Evolutionary conservation across 2,113 vertebrate species (phyloP).

Genomic region (Xiphophorus couchianus): DNA sequence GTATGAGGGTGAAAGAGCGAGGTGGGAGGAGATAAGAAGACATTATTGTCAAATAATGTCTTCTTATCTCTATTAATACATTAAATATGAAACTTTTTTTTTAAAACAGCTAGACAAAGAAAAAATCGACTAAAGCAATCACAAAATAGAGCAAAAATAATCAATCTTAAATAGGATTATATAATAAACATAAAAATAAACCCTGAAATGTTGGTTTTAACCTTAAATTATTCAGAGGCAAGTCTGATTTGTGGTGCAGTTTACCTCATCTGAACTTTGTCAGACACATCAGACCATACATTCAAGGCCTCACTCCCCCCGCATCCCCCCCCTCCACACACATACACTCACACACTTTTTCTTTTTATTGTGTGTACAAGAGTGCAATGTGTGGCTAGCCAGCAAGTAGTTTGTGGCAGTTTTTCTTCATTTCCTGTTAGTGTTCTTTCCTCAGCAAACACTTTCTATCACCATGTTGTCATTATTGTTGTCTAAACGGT

Average conservation of each 20-base stretch:
- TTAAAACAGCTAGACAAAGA: too few relatives aligned
- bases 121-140: background rate
- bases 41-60: too few relatives aligned
- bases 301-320: slow-evolving; percentile 50
- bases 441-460: slow-evolving; percentile 48
- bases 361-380: slow-evolving; percentile 45
- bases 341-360: background rate
- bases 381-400: slow-evolving; percentile 56
- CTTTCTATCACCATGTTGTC: slow-evolving; percentile 17
- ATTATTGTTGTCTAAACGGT: slow-evolving; percentile 11
- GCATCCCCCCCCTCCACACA: slow-evolving; percentile 6
- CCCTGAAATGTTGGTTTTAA: background rate
- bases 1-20: background rate
- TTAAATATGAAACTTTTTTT: background rate
- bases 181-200: background rate
- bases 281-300: slow-evolving; percentile 70
- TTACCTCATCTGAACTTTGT: slow-evolving; percentile 72
- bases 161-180: background rate
- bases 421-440: slow-evolving; percentile 81
- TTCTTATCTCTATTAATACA: background rate
- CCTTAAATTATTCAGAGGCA: background rate
- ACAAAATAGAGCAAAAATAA: background rate
- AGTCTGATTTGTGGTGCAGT: slow-evolving; percentile 18
- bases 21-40: too few relatives aligned
- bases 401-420: slow-evolving; percentile 72